A percentile compares a stretch with the other conserved stretches of the same genome.
Conservation (phyloP, 1,140 invertebrate species). For the Linepithema humile region DNA sequence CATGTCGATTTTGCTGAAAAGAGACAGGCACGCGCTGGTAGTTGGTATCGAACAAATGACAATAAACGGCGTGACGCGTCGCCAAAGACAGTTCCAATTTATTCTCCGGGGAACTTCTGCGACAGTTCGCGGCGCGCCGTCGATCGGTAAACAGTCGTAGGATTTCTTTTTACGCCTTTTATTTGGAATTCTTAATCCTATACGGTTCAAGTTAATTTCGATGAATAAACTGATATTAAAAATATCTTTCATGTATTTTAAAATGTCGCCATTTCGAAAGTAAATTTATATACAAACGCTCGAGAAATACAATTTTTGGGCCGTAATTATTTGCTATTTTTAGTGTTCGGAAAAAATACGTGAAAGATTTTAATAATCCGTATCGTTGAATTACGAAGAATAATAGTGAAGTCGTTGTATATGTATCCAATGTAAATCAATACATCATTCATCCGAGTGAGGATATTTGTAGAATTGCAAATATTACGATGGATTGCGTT, state of each 20-base stretch:
- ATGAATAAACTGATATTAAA: not conserved
- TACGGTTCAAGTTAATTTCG: not conserved
- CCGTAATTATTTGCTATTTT: too few relatives aligned
- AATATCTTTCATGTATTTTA: too few relatives aligned
- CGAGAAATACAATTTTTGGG: too few relatives aligned
- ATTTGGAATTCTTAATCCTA: not conserved
- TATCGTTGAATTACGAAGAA: not conserved
- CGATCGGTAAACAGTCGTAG: constrained; percentile 23
- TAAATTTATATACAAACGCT: too few relatives aligned
- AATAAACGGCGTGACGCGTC: constrained; percentile 77
- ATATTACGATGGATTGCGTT: not conserved
- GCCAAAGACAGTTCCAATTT: constrained; percentile 79
- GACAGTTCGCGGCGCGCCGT: constrained; percentile 31
- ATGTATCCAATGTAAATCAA: not conserved
- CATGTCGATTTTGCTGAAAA: constrained; percentile 54
- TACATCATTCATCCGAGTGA: not conserved
- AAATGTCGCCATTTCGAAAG: too few relatives aligned
- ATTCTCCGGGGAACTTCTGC: constrained; percentile 66
- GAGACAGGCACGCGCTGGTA: constrained; percentile 52
- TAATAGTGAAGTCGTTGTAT: not conserved
- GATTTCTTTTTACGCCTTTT: constrained; percentile 8
- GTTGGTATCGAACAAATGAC: constrained; percentile 80
- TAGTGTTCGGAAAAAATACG: too few relatives aligned
- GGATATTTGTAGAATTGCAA: not conserved
- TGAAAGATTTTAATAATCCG: too few relatives aligned